Percentiles rank a stretch among this genome's conserved stretches.
Evolutionary conservation across 2,113 vertebrate genomes (phyloP).

Genomic region (Pedetes capensis): DNA sequence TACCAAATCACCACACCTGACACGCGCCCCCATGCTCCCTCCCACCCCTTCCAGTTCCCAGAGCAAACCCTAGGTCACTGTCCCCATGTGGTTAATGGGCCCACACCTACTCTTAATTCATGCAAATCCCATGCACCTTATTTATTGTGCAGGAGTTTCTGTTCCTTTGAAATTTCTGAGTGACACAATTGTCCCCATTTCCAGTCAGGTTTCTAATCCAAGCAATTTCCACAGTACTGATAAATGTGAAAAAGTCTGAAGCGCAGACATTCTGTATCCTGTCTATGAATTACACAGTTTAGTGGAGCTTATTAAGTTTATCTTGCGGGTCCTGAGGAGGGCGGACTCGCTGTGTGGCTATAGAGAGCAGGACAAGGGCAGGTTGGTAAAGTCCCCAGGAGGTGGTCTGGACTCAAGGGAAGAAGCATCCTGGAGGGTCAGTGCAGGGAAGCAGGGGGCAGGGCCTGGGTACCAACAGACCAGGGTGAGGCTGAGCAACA

Average conservation of each 20-base stretch:
- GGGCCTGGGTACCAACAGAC: not conserved
- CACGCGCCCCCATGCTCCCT: not conserved
- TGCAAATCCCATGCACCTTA: not conserved
- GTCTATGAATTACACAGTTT: slow-evolving; percentile 27
- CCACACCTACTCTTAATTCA: not conserved
- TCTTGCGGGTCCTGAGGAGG: not conserved
- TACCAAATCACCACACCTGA: not conserved
- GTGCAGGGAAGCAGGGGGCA: not conserved
- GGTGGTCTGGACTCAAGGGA: not conserved
- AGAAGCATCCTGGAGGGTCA: not conserved
- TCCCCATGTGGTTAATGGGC: not conserved
- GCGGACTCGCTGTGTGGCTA: not conserved
- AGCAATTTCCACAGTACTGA: slow-evolving; percentile 35
- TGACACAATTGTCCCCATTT: slow-evolving; percentile 27
- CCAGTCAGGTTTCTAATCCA: slow-evolving; percentile 38
- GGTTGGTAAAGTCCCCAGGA: not conserved
- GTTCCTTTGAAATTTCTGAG: not conserved
- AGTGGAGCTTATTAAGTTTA: slow-evolving; percentile 22
- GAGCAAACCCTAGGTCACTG: not conserved
- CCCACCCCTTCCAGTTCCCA: not conserved
- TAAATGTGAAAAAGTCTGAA: slow-evolving; percentile 33
- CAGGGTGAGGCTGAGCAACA: not conserved
- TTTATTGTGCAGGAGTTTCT: rapidly evolving
- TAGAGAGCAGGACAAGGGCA: not conserved
- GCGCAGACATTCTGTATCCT: slow-evolving; percentile 9